Conservation (phyloP, 2,113 vertebrate species). For the Acrocephalus arundinaceus region DNA sequence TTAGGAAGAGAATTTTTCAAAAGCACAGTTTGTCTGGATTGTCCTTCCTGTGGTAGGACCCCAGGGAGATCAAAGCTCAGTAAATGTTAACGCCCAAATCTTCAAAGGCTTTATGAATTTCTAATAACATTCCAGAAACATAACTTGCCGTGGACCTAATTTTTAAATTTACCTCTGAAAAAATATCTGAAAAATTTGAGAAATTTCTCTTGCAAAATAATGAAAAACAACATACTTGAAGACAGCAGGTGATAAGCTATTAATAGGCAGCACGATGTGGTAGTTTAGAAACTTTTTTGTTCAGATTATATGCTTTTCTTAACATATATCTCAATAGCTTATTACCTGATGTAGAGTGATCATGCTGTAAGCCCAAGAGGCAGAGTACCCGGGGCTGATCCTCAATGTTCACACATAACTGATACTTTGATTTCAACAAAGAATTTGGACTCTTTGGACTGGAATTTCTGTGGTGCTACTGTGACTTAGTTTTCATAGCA, state of each 20-base stretch:
- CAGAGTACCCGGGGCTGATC: background rate
- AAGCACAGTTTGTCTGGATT: background rate
- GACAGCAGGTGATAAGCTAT: background rate
- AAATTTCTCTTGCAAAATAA: background rate
- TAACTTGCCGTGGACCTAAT: background rate
- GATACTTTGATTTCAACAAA: background rate
- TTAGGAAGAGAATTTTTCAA: background rate
- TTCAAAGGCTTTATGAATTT: background rate
- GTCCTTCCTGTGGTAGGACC: background rate
- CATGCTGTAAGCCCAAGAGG: background rate
- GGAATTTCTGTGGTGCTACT: background rate
- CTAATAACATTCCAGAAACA: background rate
- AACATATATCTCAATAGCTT: background rate
- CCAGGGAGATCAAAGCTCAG: background rate
- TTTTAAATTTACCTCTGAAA: background rate
- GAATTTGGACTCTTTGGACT: background rate
- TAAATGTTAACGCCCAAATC: background rate
- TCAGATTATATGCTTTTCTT: background rate
- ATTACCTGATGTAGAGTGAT: background rate
- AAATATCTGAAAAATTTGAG: background rate
- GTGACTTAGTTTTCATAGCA: background rate
- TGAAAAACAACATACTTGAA: background rate
- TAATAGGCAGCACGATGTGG: rapidly evolving
- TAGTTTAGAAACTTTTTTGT: background rate
- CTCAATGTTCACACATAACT: background rate